Base-by-base conservation (phyloP, 2,113 vertebrate species). In the Mesocricetus auratus region DNA sequence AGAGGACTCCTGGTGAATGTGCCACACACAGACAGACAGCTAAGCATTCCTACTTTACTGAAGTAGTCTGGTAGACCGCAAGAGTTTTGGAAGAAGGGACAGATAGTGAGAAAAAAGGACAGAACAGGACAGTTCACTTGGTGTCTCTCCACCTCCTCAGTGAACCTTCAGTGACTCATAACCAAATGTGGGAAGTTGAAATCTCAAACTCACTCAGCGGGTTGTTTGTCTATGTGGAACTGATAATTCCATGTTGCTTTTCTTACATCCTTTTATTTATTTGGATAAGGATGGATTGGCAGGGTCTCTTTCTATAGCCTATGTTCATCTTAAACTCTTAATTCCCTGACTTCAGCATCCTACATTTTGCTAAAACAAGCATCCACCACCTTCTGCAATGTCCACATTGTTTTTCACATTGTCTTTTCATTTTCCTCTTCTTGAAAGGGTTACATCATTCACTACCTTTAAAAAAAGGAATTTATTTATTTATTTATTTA, bases 61-160 rank as follows among this genome's bases (percentile, higher is more conserved):
- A 24, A 69, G 19, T 9, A 26, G 36, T 50, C 58, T 45, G 9
- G 10, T 42, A 3, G 56, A 62, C n/a, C 7, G 29, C 4, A 24
- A 24, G 64, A 26, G 11, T 22, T 13, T 53, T 58, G 33, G 12
- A 56, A 13, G 12, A 56, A 56, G 53, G 53, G 33, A 36, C 66
- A 68, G 66, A 68, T 13, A 29, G 7, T 53, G 50, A 33, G 17
- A 87, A 69, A 36, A 93, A 60, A 17, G 6, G 17, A 6, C 50
- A 36, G 5, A 15, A 1, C 0, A 1, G 12, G 56, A 50, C 0
- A 0, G 13, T 60, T 33, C 1, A 3, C 50, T 29, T 50, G 36
- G 5, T 1, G 12, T 19, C 42, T 33, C 21, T 53, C 21, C 15
- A 36, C 5, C 31, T 29, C 22, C n/a, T 13, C 9, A 26, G 21